Percentiles rank a stretch among this genome's conserved stretches.
phyloP scores from a whole-genome alignment of 1,140 invertebrate species.

The Manduca sexta region DNA sequence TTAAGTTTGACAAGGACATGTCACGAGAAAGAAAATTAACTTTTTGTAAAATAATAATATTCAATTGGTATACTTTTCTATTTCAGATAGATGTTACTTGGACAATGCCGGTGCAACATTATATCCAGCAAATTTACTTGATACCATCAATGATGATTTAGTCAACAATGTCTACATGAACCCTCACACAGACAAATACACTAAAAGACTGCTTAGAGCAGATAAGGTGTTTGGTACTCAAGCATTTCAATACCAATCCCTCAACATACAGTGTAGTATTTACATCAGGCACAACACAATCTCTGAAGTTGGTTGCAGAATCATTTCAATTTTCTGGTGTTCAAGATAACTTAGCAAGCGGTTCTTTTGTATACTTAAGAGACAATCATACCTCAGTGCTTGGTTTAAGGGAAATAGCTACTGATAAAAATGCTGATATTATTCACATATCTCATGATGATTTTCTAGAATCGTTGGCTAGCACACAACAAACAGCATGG shows the following conservation, averaged over 20 bases:
- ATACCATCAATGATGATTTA: conserved; percentile 79
- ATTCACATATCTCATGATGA: conserved; percentile 72
- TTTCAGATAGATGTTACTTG: conserved; percentile 85
- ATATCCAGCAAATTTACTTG: conserved; percentile 85
- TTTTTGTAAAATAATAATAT: no score
- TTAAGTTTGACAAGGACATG: no score
- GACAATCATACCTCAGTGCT: conserved; percentile 97
- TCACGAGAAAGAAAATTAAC: no score
- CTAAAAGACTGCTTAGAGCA: conserved; percentile 87
- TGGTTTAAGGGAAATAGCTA: conserved; percentile 85
- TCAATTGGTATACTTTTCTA: conserved; percentile 15
- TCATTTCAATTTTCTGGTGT: conserved; percentile 78
- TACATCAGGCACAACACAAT: conserved; percentile 90
- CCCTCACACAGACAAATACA: conserved; percentile 88
- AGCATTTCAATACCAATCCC: conserved; percentile 87
- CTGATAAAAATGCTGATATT: conserved; percentile 68
- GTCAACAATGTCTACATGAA: conserved; percentile 86
- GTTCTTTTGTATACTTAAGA: conserved; percentile 85
- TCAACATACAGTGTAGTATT: conserved; percentile 93
- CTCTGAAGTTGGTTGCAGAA: conserved; percentile 89
- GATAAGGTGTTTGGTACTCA: conserved; percentile 85
- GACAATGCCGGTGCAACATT: conserved; percentile 93
- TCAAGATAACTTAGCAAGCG: conserved; percentile 42
- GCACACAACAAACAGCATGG: conserved; percentile 14
- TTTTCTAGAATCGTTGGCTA: conserved; percentile 63